Percentiles rank a stretch among this genome's conserved stretches.
Evolutionary conservation across 2,888 invertebrate species (phyloP).

Genomic region (Andrena trimmerana): DNA sequence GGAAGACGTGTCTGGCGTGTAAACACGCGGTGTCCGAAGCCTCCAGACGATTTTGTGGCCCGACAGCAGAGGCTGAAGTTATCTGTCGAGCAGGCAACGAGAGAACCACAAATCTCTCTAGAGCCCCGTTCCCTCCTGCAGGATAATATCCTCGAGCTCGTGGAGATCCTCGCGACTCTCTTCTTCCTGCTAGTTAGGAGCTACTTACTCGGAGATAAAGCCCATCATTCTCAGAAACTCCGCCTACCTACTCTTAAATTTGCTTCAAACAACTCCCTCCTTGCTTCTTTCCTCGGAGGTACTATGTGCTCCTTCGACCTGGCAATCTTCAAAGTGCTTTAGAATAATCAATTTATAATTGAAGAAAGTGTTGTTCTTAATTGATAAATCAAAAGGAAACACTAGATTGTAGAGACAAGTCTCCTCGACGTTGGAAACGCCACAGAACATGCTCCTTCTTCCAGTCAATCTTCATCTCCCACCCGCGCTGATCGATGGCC

Average conservation of each 20-base stretch:
- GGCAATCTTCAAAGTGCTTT: too few relatives aligned
- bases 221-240: constrained; percentile 30
- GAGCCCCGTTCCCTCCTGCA: constrained; percentile 47
- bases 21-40: constrained; percentile 11
- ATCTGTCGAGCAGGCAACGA: constrained; percentile 60
- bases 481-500: constrained; percentile 38
- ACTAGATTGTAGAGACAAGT: too few relatives aligned
- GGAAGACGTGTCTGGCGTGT: constrained; percentile 13
- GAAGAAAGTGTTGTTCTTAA: too few relatives aligned
- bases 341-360: too few relatives aligned
- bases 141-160: constrained; percentile 58
- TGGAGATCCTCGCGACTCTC: not conserved
- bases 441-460: too few relatives aligned
- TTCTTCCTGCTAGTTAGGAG: constrained; percentile 40
- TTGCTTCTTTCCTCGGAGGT: not conserved
- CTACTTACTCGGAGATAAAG: constrained; percentile 33
- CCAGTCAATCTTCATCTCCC: too few relatives aligned
- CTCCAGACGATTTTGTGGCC: constrained; percentile 54
- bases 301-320: not conserved
- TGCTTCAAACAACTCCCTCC: not conserved
- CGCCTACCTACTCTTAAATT: not conserved
- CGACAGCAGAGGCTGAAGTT: constrained; percentile 15
- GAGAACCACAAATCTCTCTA: constrained; percentile 64
- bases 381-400: too few relatives aligned
- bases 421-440: too few relatives aligned